Evolutionary conservation across 2,888 invertebrate species (phyloP), one percentile per base, ranked within the genome.

Genomic region (Mythimna loreyi): DNA sequence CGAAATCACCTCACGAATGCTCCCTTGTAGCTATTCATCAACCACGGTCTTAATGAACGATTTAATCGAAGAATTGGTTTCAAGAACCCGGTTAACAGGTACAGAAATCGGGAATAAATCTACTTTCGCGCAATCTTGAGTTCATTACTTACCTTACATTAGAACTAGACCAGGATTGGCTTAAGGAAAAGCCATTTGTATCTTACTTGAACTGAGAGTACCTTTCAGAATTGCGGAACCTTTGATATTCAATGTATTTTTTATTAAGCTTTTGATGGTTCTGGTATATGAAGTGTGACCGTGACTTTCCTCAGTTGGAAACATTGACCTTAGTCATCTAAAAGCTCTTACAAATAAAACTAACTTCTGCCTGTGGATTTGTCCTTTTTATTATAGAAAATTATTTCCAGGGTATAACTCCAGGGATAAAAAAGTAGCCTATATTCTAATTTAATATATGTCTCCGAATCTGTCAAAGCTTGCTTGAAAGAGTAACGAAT

Each of bases 1-100:
- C 19, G 43, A 49, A 64, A 58, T 16, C 40, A 50, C 9, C 16
- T 25, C 36, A 13, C 52, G 25, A 62, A 40, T 19, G 21, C 11
- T 36, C 49, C 40, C n/a, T 19, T 5, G 9, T 40, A 45, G 19
- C 43, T 19, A 67, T 63, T 60, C 45, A 62, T 57, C 43, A 69
- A 69, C 50, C 56, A 66, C 21, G 33, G 43, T 53, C 59, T 33
- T 57, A 72, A 49, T 49, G 66, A 56, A 57, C 58, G 59, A 52
- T 72, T 70, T 56, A 82, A 79, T 82, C 59, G 63, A 56, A 59
- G 70, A 76, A 76, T 80, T 80, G 81, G 80, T 83, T 83, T 72
- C 61, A 67, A 80, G 69, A 57, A 52, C 56, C 57, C 60, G 53
- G 58, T 70, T 72, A 76, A 76, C 65, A 70, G 80, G 56, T 65